These are phyloP conservation scores for Dione juno DNA, from an alignment of 2,888 invertebrate species.

Conservation along the genomic window DNA sequence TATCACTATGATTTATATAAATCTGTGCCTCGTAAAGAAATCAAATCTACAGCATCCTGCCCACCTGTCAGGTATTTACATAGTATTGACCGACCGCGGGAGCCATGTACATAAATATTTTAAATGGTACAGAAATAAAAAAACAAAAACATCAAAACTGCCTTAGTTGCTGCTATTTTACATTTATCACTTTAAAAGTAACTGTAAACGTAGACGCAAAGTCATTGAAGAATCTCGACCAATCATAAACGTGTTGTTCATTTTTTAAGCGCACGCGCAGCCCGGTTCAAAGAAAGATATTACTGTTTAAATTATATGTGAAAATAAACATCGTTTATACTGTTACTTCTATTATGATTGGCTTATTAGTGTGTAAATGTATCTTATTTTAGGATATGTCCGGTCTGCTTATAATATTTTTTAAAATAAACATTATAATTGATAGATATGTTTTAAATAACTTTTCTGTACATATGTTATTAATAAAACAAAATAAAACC, in stretches of 20 bases:
- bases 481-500: no score
- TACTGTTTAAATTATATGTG: constrained; percentile 52
- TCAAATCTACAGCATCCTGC: neutral
- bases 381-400: no score
- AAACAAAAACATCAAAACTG: neutral
- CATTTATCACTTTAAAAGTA: constrained; percentile 36
- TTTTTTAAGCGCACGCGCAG: constrained; percentile 48
- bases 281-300: constrained; percentile 48
- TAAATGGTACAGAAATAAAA: neutral
- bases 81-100: no score
- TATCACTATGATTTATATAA: neutral
- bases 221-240: constrained; percentile 55
- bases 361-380: neutral
- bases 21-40: neutral
- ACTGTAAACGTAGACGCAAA: constrained; percentile 44
- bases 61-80: constrained; percentile 1
- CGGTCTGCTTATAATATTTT: no score
- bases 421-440: no score
- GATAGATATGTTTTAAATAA: no score
- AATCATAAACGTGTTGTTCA: constrained; percentile 50
- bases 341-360: constrained; percentile 23
- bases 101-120: neutral
- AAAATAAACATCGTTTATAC: constrained; percentile 46
- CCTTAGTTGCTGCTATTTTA: constrained; percentile 15
- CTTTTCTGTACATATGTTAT: no score